Evolutionary conservation across 2,888 invertebrate genomes (phyloP), one percentile per base, ranked within the genome.

Genomic region (Drosophila suboccidentalis): DNA sequence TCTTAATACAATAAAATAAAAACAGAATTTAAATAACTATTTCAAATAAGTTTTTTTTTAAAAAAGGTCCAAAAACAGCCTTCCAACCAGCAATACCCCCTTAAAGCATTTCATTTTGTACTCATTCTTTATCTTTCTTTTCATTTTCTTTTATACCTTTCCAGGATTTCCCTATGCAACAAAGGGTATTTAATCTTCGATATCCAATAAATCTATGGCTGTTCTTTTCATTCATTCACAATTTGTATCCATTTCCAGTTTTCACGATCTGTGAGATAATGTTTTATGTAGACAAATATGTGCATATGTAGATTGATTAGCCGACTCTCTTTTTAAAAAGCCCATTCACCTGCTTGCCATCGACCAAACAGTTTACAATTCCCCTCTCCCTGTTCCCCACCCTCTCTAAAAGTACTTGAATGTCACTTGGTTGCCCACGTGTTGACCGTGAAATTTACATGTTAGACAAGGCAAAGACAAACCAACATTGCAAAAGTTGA

Each of bases 401-500:
- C 19, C 43, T 13, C 26, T 6, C 4, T 4, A 22, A 22, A 22
- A 29, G 3, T 61, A 75, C 71, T 67, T 46, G 65, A 47, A 64
- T 49, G 69, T 60, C 72, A 72, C 64, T 60, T 71, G 72, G 49
- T n/a, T 15, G 58, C 69, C 71, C 72, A 83, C 71, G 59, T 47
- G 60, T 62, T 83, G 82, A 84, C 82, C 87, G 87, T 83, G 87
- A 83, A 83, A 81, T 75, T 75, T 64, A 49, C 44, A 54, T 63
- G 71, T 66, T 55, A 63, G 50, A 66, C 67, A 75, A 53, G 53
- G 49, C 74, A 65, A 77, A 68, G 19, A 32, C 63, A 50, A 39
- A 39, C 4, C 36, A 55, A 46, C 50, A 44, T 63, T 80, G 80
- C 77, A 62, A 41, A 46, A 54, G 43, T 57, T 17, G 38, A 49